These are phyloP conservation scores for Gonatopus flavifemur DNA, from an alignment of 1,140 invertebrate species.

Conservation along the genomic window DNA sequence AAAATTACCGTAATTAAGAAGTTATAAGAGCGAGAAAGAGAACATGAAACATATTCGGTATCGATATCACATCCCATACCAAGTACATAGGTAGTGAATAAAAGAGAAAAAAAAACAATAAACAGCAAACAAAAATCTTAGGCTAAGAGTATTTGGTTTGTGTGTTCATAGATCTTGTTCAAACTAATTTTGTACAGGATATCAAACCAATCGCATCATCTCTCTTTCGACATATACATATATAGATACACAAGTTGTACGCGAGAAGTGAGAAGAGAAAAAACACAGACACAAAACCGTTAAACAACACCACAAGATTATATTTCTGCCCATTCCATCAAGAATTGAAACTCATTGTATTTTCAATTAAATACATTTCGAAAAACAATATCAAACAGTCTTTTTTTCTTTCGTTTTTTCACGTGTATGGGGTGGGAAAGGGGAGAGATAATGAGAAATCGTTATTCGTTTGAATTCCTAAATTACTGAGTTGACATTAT, in stretches of 20 bases:
- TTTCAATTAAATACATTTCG: conserved; percentile 50
- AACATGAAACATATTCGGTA: no score
- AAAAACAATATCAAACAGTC: conserved; percentile 34
- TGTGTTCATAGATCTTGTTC: conserved; percentile 43
- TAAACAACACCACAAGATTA: conserved; percentile 35
- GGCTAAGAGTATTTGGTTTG: conserved; percentile 44
- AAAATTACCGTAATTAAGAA: no score
- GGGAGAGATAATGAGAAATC: no score
- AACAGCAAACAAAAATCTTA: conserved; percentile 29
- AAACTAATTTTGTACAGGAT: conserved; percentile 45
- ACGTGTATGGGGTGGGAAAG: conserved; percentile 23
- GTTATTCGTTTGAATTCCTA: no score
- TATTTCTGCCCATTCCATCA: conserved; percentile 46
- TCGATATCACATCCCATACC: no score
- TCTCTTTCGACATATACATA: conserved; percentile 30
- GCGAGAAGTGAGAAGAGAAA: no score
- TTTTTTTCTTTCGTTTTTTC: conserved; percentile 32
- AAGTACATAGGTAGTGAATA: conserved; percentile 31
- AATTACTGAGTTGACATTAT: no score
- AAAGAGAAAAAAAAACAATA: conserved; percentile 14
- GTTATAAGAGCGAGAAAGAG: no score
- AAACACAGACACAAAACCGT: no score
- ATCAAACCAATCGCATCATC: conserved; percentile 38
- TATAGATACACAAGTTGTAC: no score
- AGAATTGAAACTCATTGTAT: conserved; percentile 46